A percentile compares a stretch with the other conserved stretches of the same genome.
Evolutionary conservation across 2,113 vertebrate genomes (phyloP).

Genomic region (Illadopsis cleaveri): DNA sequence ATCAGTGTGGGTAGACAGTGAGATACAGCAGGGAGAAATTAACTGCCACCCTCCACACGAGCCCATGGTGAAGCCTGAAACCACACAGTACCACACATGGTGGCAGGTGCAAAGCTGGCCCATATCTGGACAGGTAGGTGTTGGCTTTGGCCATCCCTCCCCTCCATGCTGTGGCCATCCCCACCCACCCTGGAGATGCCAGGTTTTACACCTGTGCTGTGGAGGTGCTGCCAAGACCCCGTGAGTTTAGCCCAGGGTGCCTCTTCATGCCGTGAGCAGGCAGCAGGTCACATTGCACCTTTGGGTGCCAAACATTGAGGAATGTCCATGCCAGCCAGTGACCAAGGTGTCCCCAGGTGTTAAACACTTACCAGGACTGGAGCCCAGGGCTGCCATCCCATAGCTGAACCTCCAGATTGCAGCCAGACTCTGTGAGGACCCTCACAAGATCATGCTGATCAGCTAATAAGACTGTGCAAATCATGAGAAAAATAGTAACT

Average conservation of each 20-base stretch:
- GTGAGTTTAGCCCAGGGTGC: fast-evolving
- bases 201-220: neutral
- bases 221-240: neutral
- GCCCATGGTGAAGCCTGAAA: neutral
- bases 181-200: fast-evolving
- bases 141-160: neutral
- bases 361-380: neutral
- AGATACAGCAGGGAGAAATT: neutral
- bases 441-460: neutral
- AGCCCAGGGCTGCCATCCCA: neutral
- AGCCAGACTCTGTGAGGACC: neutral
- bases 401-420: neutral
- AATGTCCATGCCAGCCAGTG: neutral
- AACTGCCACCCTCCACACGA: fast-evolving
- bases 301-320: neutral
- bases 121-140: too few relatives aligned
- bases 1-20: fast-evolving
- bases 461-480: neutral
- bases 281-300: neutral
- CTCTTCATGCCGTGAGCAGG: neutral
- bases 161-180: neutral
- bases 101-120: neutral
- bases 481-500: neutral
- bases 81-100: neutral
- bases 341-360: neutral